A percentile compares a stretch with the other conserved stretches of the same genome.
Evolutionary conservation across 2,888 invertebrate species (phyloP).

Genomic region (Cancer borealis): DNA sequence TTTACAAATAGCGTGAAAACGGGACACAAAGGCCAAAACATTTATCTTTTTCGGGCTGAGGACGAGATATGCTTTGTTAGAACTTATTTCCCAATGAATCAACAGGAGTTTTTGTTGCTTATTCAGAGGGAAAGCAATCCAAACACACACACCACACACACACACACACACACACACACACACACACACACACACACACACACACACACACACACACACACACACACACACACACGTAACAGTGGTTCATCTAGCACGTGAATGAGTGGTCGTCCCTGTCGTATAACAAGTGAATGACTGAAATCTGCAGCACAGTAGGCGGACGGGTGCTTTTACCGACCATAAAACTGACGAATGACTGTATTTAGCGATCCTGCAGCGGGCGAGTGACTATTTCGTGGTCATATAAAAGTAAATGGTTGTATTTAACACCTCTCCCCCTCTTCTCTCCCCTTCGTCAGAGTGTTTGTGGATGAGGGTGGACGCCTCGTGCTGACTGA

Average conservation of each 20-base stretch:
- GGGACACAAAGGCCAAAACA: not conserved
- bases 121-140: not conserved
- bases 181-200: conserved; percentile 4
- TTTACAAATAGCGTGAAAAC: not conserved
- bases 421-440: conserved; percentile 28
- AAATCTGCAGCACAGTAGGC: conserved; percentile 31
- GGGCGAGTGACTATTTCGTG: not conserved
- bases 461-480: conserved; percentile 90
- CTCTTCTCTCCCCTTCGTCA: conserved; percentile 79
- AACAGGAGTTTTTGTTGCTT: not conserved
- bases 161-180: not conserved
- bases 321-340: conserved; percentile 2
- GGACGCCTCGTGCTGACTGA: conserved; percentile 94
- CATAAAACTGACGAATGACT: conserved; percentile 28
- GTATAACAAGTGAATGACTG: conserved; percentile 17
- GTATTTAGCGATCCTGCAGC: conserved; percentile 23
- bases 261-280: not conserved
- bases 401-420: not conserved
- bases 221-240: conserved; percentile 9
- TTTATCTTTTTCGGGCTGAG: not conserved
- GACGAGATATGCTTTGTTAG: not conserved
- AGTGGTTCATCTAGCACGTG: not conserved
- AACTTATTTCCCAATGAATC: not conserved
- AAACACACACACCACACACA: not conserved
- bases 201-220: conserved; percentile 1